These are phyloP conservation scores for Polyommatus icarus DNA, from an alignment of 2,888 invertebrate genomes.

Conservation along the genomic window DNA sequence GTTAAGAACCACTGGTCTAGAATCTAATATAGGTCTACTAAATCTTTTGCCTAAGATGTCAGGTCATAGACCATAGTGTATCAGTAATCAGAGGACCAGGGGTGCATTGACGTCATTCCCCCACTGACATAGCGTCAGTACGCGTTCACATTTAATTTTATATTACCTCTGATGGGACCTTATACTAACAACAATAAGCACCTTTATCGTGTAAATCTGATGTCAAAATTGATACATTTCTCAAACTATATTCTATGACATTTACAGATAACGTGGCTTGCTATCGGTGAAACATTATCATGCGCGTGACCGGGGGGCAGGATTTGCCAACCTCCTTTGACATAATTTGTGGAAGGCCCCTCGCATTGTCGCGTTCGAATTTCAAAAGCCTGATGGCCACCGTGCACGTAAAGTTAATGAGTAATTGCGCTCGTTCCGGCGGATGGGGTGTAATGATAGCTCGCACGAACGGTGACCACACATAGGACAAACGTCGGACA, in stretches of 20 bases:
- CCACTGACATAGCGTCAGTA: not conserved
- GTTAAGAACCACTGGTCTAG: not conserved
- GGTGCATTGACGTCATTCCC: not conserved
- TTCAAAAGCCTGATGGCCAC: not conserved
- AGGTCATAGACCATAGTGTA: not conserved
- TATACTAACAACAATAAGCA: too few relatives aligned
- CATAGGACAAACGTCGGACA: not conserved
- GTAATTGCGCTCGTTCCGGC: not conserved
- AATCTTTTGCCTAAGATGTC: not conserved
- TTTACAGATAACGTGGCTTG: too few relatives aligned
- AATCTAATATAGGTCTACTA: not conserved
- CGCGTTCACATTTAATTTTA: not conserved
- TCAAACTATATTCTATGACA: too few relatives aligned
- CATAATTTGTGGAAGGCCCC: too few relatives aligned
- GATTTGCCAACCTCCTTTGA: too few relatives aligned
- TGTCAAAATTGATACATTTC: too few relatives aligned
- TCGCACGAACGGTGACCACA: not conserved
- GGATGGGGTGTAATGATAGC: constrained; percentile 3
- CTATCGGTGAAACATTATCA: too few relatives aligned
- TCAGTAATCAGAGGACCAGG: not conserved
- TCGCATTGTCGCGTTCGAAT: not conserved
- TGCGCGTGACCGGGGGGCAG: too few relatives aligned
- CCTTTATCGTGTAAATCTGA: too few relatives aligned
- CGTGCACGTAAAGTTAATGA: not conserved
- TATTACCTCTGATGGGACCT: too few relatives aligned